Evolutionary conservation across 2,113 vertebrate species (phyloP), one percentile per base, ranked within the genome.

Genomic region (Asarcornis scutulata): DNA sequence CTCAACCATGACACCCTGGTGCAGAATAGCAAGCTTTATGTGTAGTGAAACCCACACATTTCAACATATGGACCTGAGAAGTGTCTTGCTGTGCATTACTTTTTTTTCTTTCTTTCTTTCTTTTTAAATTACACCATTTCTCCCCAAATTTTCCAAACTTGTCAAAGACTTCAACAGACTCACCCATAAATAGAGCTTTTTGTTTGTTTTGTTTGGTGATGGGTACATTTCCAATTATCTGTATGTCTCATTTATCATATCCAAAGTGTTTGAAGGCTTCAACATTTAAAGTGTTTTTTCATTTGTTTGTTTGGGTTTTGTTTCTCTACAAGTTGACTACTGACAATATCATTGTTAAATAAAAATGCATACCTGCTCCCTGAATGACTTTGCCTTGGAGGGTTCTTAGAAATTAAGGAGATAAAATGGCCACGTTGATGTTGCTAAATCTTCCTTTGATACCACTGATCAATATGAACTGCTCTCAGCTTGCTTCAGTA

Each of bases 1-100:
- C 5, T 32, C 34, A 48, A 1, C 48, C 32, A 20, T 0, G 3
- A 29, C 20, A 22, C 4, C 16, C 21, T 34, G 27, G 23, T 0
- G 0, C 14, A n/a, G 56, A 81, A 27, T 8, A 2, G 7, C 6
- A 64, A 80, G 75, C 13, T n/a, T 20, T 6, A 5, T 7, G 5
- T 21, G 16, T 7, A 27, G 2, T 32, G 20, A 82, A 32, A 15
- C 36, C 14, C 31, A 31, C 31, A 27, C 44, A 50, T 67, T 50
- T 31, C 59, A 23, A n/a, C 6, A 13, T 26, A 60, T 44, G 6
- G 56, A 6, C 22, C 31, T 56, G 12, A n/a, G 20, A 66, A 40
- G 16, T 44, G 38, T 29, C 38, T 86, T n/a, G 16, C 27, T 58
- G 32, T 23, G 9, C 6, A 13, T 50, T 48, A 18, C 6, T 20